Evolutionary conservation across 2,797 vertebrate genomes (phyloP).

Genomic region (Sandelia bainsii): DNA sequence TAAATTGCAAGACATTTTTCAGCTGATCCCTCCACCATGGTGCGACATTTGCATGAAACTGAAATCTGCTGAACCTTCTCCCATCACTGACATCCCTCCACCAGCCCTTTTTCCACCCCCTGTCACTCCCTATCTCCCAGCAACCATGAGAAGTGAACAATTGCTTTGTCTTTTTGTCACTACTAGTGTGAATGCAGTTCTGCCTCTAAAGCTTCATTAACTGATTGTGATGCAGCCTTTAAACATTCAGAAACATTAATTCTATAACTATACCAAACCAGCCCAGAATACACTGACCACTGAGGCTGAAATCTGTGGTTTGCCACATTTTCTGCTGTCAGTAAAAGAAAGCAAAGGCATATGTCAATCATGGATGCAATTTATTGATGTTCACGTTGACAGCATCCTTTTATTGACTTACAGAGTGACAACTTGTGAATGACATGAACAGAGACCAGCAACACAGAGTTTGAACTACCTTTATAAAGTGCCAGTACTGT

Average conservation of each 20-base stretch:
- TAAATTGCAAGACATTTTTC: background rate
- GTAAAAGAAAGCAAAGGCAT: constrained; percentile 3
- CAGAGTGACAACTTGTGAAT: constrained; percentile 34
- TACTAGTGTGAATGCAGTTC: constrained; percentile 5
- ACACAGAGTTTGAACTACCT: constrained; percentile 21
- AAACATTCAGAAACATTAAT: background rate
- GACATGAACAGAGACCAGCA: constrained; percentile 22
- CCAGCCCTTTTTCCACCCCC: constrained; percentile 5
- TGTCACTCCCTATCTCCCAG: constrained; percentile 37
- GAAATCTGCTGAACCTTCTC: constrained; percentile 9
- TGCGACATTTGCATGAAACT: constrained; percentile 18
- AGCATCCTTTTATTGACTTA: constrained; percentile 29
- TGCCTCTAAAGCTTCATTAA: background rate
- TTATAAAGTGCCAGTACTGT: constrained; percentile 4
- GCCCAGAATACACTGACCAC: background rate
- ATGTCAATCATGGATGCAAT: constrained; percentile 21
- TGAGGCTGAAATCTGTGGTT: background rate
- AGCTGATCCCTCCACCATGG: background rate
- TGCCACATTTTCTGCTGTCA: background rate
- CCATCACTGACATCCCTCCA: constrained; percentile 5
- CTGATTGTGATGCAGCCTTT: constrained; percentile 1
- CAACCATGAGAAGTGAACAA: constrained; percentile 1
- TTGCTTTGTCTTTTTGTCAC: constrained; percentile 2
- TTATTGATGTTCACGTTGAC: constrained; percentile 35
- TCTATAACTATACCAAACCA: background rate